A percentile compares a stretch with the other conserved stretches of the same genome.
Conservation (phyloP, 2,888 invertebrate species). For the Trissolcus brochymenae region DNA sequence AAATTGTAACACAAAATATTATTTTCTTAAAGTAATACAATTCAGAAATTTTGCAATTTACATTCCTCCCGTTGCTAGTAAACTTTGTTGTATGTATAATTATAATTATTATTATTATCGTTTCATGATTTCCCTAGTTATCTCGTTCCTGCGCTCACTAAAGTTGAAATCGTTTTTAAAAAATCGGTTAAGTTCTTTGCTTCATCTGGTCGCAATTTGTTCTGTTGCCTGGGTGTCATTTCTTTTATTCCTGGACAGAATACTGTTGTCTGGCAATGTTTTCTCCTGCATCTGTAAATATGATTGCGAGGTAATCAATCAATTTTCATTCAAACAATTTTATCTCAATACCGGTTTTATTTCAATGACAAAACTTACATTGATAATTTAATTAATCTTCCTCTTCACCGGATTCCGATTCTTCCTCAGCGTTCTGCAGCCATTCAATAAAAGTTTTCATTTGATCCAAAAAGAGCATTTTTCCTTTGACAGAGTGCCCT, state of each 20-base stretch:
- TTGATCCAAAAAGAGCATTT: constrained; percentile 98
- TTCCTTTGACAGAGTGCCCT: constrained; percentile 94
- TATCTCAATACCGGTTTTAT: not conserved
- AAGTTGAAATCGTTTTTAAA: constrained; percentile 50
- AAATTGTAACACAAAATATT: constrained; percentile 76
- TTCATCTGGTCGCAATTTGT: constrained; percentile 37
- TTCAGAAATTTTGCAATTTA: constrained; percentile 73
- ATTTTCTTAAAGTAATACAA: constrained; percentile 73
- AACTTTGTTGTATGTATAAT: constrained; percentile 58
- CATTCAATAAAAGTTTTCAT: constrained; percentile 99
- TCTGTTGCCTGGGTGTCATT: constrained; percentile 41
- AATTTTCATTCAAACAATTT: not conserved
- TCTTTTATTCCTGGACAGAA: constrained; percentile 63
- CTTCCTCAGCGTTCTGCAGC: constrained; percentile 97
- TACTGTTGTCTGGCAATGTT: constrained; percentile 70
- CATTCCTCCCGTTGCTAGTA: constrained; percentile 67
- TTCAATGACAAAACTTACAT: constrained; percentile 28
- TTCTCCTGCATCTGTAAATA: constrained; percentile 62
- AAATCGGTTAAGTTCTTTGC: constrained; percentile 54
- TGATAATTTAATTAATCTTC: constrained; percentile 73
- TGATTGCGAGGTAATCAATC: not conserved
- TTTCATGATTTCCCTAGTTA: constrained; percentile 48
- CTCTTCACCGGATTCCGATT: constrained; percentile 81
- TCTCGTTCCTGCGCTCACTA: constrained; percentile 47
- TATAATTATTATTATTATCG: constrained; percentile 59